Conservation (phyloP, 2,888 invertebrate genomes). For the Cheilosia vulpina region DNA sequence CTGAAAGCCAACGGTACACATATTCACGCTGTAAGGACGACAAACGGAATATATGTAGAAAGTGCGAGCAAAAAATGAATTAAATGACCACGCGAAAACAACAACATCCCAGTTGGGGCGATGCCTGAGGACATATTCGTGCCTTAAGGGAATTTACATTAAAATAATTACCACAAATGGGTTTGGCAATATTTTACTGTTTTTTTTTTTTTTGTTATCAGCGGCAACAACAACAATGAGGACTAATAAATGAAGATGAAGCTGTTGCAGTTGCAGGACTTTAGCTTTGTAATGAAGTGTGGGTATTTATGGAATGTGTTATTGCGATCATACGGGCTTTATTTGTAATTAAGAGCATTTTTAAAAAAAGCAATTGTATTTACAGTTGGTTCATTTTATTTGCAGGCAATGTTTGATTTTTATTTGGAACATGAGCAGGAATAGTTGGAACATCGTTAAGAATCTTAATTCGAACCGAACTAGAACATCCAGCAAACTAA, state of each 20-base stretch:
- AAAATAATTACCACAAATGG: conserved; percentile 83
- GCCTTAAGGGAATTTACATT: conserved; percentile 81
- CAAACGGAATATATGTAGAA: conserved; percentile 30
- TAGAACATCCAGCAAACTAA: no score
- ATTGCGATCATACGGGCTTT: conserved; percentile 19
- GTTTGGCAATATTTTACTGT: conserved; percentile 77
- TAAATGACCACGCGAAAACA: conserved; percentile 63
- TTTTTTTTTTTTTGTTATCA: background rate
- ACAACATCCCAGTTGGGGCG: conserved; percentile 76
- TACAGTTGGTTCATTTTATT: no score
- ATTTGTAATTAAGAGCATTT: conserved; percentile 11
- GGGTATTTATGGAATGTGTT: conserved; percentile 18
- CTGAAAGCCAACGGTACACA: conserved; percentile 21
- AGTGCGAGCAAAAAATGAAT: conserved; percentile 54
- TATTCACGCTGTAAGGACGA: conserved; percentile 24
- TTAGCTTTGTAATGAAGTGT: conserved; percentile 12
- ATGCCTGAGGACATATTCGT: conserved; percentile 71
- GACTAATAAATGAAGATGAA: conserved; percentile 18
- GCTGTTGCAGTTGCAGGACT: conserved; percentile 19
- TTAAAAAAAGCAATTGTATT: background rate
- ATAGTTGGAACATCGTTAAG: no score
- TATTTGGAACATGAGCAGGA: no score
- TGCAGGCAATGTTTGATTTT: no score
- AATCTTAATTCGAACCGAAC: no score
- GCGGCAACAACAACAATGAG: background rate